These are phyloP conservation scores for Chaenocephalus aceratus DNA, from an alignment of 2,113 vertebrate genomes.

Conservation along the genomic window DNA sequence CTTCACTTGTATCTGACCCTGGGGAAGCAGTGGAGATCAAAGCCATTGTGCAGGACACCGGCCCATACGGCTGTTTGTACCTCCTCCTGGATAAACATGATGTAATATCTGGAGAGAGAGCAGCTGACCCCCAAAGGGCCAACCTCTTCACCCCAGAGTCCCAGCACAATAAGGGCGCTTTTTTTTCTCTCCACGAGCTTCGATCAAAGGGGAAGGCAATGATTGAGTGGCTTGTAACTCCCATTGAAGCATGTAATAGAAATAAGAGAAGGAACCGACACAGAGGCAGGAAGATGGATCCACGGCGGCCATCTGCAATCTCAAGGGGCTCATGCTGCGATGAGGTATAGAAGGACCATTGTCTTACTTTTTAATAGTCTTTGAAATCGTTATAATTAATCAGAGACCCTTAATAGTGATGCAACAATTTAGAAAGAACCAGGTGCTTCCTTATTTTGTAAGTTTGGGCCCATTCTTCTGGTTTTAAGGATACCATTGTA, in stretches of 20 bases:
- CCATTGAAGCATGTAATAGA: constrained; percentile 60
- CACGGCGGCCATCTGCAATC: constrained; percentile 2
- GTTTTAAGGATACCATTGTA: background rate
- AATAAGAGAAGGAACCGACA: constrained; percentile 30
- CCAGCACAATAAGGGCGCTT: constrained; percentile 17
- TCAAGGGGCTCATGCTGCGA: background rate
- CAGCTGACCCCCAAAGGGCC: constrained; percentile 35
- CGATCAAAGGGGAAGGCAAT: constrained; percentile 56
- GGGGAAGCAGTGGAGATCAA: constrained; percentile 61
- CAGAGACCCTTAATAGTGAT: background rate
- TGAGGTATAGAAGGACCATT: background rate
- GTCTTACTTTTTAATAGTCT: background rate
- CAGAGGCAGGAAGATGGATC: constrained; percentile 28
- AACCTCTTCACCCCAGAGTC: constrained; percentile 44
- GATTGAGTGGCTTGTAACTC: constrained; percentile 65
- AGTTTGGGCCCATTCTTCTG: background rate
- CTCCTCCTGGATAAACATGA: constrained; percentile 51
- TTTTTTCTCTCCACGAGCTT: constrained; percentile 16
- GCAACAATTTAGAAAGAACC: background rate
- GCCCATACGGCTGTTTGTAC: constrained; percentile 25
- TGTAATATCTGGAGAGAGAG: constrained; percentile 58
- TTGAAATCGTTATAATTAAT: background rate
- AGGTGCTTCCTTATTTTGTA: background rate
- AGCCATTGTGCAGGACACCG: constrained; percentile 45
- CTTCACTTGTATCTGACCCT: constrained; percentile 55